phyloP scores from a whole-genome alignment of 2,113 vertebrate genomes.

The Pampusana beccarii region DNA sequence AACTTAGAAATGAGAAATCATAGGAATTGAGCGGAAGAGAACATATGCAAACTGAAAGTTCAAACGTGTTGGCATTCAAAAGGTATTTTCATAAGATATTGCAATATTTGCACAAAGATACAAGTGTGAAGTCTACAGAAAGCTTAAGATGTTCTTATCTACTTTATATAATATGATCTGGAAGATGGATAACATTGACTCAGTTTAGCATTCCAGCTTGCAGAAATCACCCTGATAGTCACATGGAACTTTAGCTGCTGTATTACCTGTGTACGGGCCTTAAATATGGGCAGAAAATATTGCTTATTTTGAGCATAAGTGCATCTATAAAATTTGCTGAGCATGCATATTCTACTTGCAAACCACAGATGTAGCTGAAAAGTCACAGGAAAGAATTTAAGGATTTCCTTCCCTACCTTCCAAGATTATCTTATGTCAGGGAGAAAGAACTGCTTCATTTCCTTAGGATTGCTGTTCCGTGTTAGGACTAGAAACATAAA shows the following conservation, averaged over 20 bases:
- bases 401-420: background rate
- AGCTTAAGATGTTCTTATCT: slow-evolving; percentile 16
- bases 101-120: slow-evolving; percentile 44
- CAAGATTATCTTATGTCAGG: background rate
- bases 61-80: slow-evolving; percentile 3
- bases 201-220: background rate
- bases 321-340: background rate
- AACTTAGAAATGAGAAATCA: background rate
- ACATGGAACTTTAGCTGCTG: background rate
- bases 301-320: background rate
- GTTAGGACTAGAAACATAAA: background rate
- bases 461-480: background rate
- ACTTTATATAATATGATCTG: background rate
- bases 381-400: background rate
- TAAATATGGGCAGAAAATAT: background rate
- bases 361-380: background rate
- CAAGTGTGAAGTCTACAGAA: background rate
- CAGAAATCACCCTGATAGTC: background rate
- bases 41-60: background rate
- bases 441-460: background rate
- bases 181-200: background rate
- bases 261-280: background rate
- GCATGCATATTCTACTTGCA: background rate
- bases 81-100: background rate
- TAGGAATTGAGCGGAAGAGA: background rate